Percentiles rank a stretch among this genome's conserved stretches.
Evolutionary conservation across 2,888 invertebrate species (phyloP).

Genomic region (Ferrisia virgata): DNA sequence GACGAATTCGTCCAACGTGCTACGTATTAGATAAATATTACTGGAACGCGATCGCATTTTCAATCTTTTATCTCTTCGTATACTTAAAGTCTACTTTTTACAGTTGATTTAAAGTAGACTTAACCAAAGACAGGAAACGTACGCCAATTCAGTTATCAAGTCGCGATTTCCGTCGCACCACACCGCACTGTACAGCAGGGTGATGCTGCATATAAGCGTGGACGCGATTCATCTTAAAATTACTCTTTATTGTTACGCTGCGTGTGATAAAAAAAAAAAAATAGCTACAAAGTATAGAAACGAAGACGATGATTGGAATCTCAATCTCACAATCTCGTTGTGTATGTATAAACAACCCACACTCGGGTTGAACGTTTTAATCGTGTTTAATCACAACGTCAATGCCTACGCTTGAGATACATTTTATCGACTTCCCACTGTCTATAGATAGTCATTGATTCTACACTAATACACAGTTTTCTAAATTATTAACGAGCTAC

Average conservation of each 20-base stretch:
- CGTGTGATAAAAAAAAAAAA: not conserved
- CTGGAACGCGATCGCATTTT: not conserved
- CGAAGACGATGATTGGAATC: not conserved
- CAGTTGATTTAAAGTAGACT: no score
- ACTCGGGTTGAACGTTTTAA: not conserved
- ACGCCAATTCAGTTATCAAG: not conserved
- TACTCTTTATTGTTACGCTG: not conserved
- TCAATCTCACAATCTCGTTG: not conserved
- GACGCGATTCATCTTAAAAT: not conserved
- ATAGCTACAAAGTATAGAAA: not conserved
- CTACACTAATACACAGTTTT: not conserved
- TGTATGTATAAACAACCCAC: not conserved
- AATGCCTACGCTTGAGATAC: not conserved
- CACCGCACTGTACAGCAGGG: not conserved
- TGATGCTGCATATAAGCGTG: not conserved
- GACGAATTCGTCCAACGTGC: not conserved
- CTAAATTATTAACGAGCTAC: no score
- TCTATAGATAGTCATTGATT: not conserved
- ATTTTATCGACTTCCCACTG: not conserved
- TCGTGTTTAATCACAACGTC: not conserved
- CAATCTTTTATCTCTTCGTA: not conserved
- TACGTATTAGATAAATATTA: not conserved
- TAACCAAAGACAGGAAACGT: not conserved
- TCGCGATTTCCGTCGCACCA: not conserved
- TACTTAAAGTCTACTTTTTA: no score